Percentiles rank a stretch among this genome's conserved stretches.
These are phyloP conservation scores for Catagonus wagneri DNA, from an alignment of 2,113 vertebrate species.

Conservation along the genomic window DNA sequence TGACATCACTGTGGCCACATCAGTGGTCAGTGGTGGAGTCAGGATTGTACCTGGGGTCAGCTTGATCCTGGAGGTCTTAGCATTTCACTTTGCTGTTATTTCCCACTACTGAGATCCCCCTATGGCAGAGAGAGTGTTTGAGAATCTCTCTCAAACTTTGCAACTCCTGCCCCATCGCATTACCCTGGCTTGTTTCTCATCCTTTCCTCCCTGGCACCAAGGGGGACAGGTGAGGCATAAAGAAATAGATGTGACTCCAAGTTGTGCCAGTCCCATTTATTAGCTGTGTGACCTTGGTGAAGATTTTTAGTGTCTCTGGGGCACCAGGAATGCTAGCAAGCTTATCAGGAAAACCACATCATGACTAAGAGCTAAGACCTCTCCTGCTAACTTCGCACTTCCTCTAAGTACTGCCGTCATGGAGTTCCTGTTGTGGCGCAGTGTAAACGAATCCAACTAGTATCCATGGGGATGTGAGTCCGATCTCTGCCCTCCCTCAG, in stretches of 20 bases:
- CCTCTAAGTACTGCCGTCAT: background rate
- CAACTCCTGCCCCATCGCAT: background rate
- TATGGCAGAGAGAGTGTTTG: background rate
- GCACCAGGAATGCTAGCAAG: conserved; percentile 32
- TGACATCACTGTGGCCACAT: background rate
- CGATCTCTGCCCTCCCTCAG: no score
- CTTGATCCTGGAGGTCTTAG: background rate
- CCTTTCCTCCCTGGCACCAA: background rate
- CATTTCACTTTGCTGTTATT: background rate
- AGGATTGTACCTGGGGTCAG: background rate
- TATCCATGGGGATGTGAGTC: no score
- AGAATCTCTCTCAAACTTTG: background rate
- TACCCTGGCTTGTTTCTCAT: background rate
- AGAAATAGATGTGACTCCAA: background rate
- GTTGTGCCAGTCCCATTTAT: background rate
- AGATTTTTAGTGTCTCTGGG: background rate
- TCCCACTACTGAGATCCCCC: fast-evolving
- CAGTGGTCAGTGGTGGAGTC: background rate
- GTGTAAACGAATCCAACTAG: no score
- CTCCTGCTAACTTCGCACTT: conserved; percentile 5
- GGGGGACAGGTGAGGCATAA: background rate
- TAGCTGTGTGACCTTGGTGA: conserved; percentile 24
- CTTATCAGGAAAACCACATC: conserved; percentile 45
- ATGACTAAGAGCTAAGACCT: conserved; percentile 31
- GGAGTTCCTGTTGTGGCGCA: no score